phyloP scores from a whole-genome alignment of 2,888 invertebrate species.

The Mythimna loreyi region DNA sequence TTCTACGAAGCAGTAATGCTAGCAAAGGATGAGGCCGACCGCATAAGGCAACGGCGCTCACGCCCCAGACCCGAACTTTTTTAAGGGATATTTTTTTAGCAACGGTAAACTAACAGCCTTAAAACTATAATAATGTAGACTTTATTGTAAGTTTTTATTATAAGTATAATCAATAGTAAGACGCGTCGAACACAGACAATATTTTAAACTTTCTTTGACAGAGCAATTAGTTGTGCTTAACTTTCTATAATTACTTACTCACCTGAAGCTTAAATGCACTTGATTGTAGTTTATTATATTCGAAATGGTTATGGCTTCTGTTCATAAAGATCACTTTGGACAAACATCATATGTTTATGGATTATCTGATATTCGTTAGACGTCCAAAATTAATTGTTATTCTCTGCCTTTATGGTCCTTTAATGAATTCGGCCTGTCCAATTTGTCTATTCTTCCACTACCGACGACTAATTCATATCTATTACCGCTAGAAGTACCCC shows the following conservation, averaged over 20 bases:
- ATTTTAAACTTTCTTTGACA: constrained; percentile 47
- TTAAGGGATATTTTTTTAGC: background rate
- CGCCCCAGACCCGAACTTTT: background rate
- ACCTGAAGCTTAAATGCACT: constrained; percentile 29
- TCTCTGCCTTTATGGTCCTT: constrained; percentile 1
- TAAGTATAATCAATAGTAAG: constrained; percentile 16
- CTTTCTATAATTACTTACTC: constrained; percentile 58
- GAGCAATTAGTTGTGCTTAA: constrained; percentile 41
- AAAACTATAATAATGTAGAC: background rate
- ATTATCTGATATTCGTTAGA: background rate
- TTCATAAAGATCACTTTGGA: constrained; percentile 13
- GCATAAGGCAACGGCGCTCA: no score
- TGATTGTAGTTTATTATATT: constrained; percentile 47
- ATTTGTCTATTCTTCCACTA: constrained; percentile 39
- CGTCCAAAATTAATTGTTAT: constrained; percentile 23
- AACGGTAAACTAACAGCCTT: background rate
- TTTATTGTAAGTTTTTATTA: background rate
- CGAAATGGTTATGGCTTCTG: constrained; percentile 37
- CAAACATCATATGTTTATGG: background rate
- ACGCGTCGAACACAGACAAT: constrained; percentile 21
- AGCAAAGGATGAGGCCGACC: no score
- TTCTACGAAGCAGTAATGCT: no score
- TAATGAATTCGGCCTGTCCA: constrained; percentile 13
- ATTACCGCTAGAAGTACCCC: constrained; percentile 32
- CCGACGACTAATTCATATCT: constrained; percentile 52